Conservation (phyloP, 2,113 vertebrate species). For the Vimba vimba region DNA sequence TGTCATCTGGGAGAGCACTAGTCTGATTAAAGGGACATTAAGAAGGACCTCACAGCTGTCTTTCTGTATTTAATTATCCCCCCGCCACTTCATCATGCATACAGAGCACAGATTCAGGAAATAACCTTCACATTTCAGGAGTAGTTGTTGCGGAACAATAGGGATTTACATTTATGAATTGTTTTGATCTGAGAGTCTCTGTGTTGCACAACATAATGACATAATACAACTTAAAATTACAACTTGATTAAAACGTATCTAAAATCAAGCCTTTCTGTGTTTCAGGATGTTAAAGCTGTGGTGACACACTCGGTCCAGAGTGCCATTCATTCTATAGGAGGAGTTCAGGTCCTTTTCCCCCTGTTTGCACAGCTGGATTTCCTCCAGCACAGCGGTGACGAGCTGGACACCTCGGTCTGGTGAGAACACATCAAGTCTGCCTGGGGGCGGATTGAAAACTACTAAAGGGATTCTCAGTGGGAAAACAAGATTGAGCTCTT, state of each 20-base stretch:
- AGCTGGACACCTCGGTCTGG: slow-evolving; percentile 92
- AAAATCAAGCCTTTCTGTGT: slow-evolving; percentile 8
- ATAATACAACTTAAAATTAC: background rate
- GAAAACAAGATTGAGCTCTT: background rate
- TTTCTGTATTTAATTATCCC: slow-evolving; percentile 4
- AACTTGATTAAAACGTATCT: background rate
- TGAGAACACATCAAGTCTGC: slow-evolving; percentile 66
- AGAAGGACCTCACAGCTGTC: slow-evolving; percentile 16
- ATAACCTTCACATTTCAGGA: background rate
- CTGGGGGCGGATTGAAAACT: background rate
- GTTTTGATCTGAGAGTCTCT: background rate
- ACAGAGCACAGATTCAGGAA: background rate
- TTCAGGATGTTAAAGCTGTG: slow-evolving; percentile 95
- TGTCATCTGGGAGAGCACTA: background rate
- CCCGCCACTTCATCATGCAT: background rate
- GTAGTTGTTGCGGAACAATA: background rate
- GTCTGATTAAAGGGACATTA: slow-evolving; percentile 23
- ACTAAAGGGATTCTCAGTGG: slow-evolving; percentile 22
- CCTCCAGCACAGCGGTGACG: slow-evolving; percentile 84
- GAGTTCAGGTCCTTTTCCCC: slow-evolving; percentile 96
- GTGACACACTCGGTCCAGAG: slow-evolving; percentile 97
- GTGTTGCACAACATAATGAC: background rate
- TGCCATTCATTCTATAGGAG: slow-evolving; percentile 96
- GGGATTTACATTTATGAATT: background rate
- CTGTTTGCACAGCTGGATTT: slow-evolving; percentile 97